Conservation (phyloP, 2,113 vertebrate genomes). For the Phocoena sinus region DNA sequence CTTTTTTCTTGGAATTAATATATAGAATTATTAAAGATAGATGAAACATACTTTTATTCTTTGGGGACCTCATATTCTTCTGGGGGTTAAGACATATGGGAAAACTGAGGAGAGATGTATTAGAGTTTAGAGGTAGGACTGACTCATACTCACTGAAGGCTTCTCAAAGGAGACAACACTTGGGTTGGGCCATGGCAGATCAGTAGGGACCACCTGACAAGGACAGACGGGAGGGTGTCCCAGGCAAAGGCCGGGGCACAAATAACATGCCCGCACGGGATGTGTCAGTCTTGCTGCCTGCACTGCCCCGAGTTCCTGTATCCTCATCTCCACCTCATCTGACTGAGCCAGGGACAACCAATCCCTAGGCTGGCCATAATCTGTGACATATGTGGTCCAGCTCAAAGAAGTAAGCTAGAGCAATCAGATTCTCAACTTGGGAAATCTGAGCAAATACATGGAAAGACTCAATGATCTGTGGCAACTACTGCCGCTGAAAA, state of each 20-base stretch:
- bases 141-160: not conserved
- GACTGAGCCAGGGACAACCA: not conserved
- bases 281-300: not conserved
- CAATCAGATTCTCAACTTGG: not conserved
- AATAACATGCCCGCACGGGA: not conserved
- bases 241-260: not conserved
- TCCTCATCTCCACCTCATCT: not conserved
- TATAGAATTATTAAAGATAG: not conserved
- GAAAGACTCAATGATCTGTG: not conserved
- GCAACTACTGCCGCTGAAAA: not conserved
- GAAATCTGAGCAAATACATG: not conserved
- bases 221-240: not conserved
- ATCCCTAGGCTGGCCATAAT: not conserved
- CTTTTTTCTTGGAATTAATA: not conserved
- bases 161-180: not conserved
- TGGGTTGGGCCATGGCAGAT: not conserved
- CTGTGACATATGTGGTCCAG: not conserved
- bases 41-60: not conserved
- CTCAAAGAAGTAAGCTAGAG: not conserved
- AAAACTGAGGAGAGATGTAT: not conserved
- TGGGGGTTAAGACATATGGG: not conserved
- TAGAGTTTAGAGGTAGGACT: not conserved
- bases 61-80: not conserved
- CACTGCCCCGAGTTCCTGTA: not conserved
- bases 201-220: not conserved